phyloP scores from a whole-genome alignment of 2,113 vertebrate genomes.

The Corythaeola cristata region DNA sequence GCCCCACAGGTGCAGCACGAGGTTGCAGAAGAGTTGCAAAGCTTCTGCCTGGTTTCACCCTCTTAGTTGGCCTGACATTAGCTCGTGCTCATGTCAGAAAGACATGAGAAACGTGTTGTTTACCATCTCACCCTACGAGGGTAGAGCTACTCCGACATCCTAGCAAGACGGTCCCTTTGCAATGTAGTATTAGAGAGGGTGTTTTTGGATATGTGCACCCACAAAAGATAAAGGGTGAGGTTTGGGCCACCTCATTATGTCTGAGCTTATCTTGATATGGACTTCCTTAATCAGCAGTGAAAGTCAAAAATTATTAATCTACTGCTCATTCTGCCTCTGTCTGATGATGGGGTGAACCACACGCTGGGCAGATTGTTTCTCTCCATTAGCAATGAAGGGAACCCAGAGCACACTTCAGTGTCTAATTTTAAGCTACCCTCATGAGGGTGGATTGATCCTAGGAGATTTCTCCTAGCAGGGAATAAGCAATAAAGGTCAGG shows the following conservation, averaged over 20 bases:
- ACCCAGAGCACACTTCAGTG: not conserved
- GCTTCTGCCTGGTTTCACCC: not conserved
- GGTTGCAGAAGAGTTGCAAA: not conserved
- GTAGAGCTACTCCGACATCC: not conserved
- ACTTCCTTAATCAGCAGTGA: not conserved
- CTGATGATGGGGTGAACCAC: not conserved
- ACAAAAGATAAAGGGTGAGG: not conserved
- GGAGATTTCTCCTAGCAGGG: not conserved
- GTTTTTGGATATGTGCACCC: not conserved
- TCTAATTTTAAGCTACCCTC: not conserved
- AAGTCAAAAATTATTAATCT: not conserved
- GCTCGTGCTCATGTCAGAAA: not conserved
- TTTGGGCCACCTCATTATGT: not conserved
- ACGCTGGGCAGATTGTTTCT: not conserved
- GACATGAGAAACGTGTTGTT: not conserved
- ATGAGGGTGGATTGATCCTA: not conserved
- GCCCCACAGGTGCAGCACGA: rapidly evolving
- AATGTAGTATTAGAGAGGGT: not conserved
- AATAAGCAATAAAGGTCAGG: not conserved
- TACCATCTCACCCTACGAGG: not conserved
- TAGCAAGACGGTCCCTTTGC: not conserved
- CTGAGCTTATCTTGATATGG: not conserved
- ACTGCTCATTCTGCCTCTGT: not conserved
- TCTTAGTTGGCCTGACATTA: not conserved
- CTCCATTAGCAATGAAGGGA: not conserved